These are phyloP conservation scores for Phrynocephalus forsythii DNA, from an alignment of 2,797 vertebrate genomes.

Conservation along the genomic window DNA sequence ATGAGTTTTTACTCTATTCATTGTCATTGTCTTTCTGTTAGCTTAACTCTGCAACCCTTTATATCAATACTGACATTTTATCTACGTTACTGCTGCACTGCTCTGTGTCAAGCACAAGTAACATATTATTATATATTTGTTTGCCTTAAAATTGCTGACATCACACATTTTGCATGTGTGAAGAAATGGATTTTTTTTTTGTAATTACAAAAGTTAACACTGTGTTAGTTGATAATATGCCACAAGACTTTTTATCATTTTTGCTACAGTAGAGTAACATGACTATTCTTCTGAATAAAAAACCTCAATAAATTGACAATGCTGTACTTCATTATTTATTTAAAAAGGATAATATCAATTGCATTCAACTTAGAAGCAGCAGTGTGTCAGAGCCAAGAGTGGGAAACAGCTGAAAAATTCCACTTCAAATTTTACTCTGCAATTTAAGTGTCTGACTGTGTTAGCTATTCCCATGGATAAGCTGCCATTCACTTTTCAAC, in stretches of 20 bases:
- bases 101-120: no score
- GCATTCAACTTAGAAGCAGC: slow-evolving; percentile 15
- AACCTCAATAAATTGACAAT: slow-evolving; percentile 36
- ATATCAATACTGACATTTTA: no score
- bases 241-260: neutral
- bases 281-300: neutral
- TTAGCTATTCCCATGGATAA: neutral
- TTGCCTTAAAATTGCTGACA: no score
- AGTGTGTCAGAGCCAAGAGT: slow-evolving; percentile 2
- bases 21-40: no score
- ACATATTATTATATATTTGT: no score
- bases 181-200: no score
- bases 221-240: neutral
- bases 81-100: no score
- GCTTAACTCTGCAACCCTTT: no score
- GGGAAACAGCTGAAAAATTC: slow-evolving; percentile 35
- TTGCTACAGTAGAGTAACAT: neutral
- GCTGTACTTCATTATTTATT: slow-evolving; percentile 8
- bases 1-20: no score
- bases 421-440: neutral
- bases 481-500: neutral
- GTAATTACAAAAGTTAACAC: neutral
- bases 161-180: neutral
- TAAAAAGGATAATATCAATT: slow-evolving; percentile 45
- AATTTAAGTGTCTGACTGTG: neutral